Base-by-base conservation (phyloP, 2,113 vertebrate genomes). In the Bagarius yarrelli region DNA sequence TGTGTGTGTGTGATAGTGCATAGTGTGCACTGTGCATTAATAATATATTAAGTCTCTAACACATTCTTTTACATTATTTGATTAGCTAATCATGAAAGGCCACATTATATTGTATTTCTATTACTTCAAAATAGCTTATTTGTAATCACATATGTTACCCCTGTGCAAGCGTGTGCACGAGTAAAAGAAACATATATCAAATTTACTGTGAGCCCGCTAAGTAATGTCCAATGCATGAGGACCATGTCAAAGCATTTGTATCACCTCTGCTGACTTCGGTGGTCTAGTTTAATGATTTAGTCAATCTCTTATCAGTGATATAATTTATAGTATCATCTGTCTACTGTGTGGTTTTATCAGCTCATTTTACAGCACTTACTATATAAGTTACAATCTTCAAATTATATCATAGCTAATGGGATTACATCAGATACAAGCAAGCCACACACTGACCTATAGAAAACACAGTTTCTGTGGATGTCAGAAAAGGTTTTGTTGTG, bases 11-110 rank as follows among this genome's bases (percentile, higher is more conserved):
- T n/a, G n/a, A n/a, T n/a, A n/a, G 12, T 15, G 67, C 34, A 66
- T 36, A 30, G 27, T 66, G 15, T 69, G 60, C 60, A 81, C n/a
- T 74, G 30, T 52, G 2, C 9, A 73, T 80, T 74, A 63, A 64
- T 74, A 60, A 61, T 53, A 64, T n/a, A 36, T 81, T 8, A 81
- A 81, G 55, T 15, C 36, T 47, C 50, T 74, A 80, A 74, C 57
- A 73, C 30, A 23, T 23, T 34, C 23, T 60, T 60, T 60, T 55
- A 61, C 16, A 27, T 13, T 53, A 14, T 36, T 8, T n/a, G 73
- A 72, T 72, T 80, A 61, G 34, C 57, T 63, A 73, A 47, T 72
- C 56, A 61, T 47, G 23, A 75, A 71, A 34, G 5, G 50, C n/a
- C 8, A 60, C 8, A 47, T n/a, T 44, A 40, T 66, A 44, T 75